Conservation (phyloP, 2,113 vertebrate species). For the Emydura subglobosa region DNA sequence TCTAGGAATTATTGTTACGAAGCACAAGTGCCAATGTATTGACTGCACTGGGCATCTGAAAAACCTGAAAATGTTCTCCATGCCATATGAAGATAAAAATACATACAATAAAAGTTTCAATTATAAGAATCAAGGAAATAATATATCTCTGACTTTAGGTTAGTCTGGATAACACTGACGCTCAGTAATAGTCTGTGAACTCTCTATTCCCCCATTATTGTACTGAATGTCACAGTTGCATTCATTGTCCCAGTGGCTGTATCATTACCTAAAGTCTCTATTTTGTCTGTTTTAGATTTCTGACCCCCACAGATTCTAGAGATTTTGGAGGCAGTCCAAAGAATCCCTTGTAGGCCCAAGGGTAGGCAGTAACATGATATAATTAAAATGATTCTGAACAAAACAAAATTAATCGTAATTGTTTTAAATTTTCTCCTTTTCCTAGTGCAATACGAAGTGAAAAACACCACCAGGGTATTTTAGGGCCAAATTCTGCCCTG, state of each 20-base stretch:
- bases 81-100: not conserved
- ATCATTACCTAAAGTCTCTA: not conserved
- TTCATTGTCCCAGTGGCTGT: not conserved
- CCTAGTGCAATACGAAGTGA: not conserved
- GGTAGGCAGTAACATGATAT: not conserved
- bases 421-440: not conserved
- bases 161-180: not conserved
- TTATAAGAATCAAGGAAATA: not conserved
- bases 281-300: not conserved
- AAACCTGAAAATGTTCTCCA: not conserved
- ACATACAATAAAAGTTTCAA: not conserved
- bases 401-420: not conserved
- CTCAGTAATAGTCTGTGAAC: not conserved
- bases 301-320: not conserved
- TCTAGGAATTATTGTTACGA: not conserved
- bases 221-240: not conserved
- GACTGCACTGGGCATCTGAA: not conserved
- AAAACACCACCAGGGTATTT: rapidly evolving
- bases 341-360: not conserved
- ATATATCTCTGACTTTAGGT: not conserved
- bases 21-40: rapidly evolving
- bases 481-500: not conserved
- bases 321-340: not conserved
- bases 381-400: not conserved
- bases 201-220: not conserved